phyloP scores from a whole-genome alignment of 1,140 invertebrate genomes.

The Solenopsis invicta region DNA sequence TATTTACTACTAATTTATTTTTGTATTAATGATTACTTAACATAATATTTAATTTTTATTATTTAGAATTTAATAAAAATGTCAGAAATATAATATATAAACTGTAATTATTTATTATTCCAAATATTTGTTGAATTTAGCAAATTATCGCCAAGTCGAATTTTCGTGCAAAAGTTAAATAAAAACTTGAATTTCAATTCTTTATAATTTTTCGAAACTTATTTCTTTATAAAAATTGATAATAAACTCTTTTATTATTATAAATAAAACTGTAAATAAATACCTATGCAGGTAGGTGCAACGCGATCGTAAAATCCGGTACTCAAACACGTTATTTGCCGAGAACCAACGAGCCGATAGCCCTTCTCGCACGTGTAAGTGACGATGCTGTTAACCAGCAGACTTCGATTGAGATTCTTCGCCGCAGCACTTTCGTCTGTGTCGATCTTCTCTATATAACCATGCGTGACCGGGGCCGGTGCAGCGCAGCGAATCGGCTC shows the following conservation, averaged over 20 bases:
- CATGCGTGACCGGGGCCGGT: conserved; percentile 91
- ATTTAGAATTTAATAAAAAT: neutral
- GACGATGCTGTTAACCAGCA: conserved; percentile 91
- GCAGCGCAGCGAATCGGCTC: conserved; percentile 93
- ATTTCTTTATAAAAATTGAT: neutral
- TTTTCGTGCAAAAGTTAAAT: neutral
- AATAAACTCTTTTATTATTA: conserved; percentile 7
- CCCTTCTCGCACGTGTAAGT: conserved; percentile 92
- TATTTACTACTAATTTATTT: neutral
- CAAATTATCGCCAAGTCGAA: neutral
- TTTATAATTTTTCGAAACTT: neutral
- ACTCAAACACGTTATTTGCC: conserved; percentile 90
- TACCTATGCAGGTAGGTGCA: conserved; percentile 91
- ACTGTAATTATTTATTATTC: conserved; percentile 3
- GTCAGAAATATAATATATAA: neutral
- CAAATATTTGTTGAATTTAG: neutral
- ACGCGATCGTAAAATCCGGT: conserved; percentile 93
- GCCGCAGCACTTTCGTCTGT: conserved; percentile 4
- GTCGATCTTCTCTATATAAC: conserved; percentile 87
- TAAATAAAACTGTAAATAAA: conserved; percentile 72
- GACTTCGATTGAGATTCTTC: conserved; percentile 86
- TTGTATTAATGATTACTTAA: neutral
- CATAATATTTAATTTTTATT: neutral
- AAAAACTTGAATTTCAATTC: neutral
- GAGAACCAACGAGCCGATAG: conserved; percentile 90